phyloP scores from a whole-genome alignment of 1,140 invertebrate species.

The Drosophila setifemur region DNA sequence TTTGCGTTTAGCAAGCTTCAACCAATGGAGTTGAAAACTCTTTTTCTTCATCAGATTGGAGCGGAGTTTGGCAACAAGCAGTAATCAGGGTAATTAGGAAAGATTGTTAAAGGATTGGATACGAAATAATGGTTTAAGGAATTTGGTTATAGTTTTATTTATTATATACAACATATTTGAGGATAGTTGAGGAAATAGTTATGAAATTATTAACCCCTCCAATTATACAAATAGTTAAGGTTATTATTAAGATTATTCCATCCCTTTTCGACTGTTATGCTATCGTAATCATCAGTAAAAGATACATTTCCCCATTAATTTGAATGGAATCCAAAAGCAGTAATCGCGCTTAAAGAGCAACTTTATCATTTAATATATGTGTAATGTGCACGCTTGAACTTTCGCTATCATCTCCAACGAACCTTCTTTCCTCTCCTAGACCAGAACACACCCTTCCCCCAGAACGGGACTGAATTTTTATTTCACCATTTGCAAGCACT shows the following conservation, averaged over 20 bases:
- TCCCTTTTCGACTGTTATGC: no score
- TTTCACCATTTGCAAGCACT: background rate
- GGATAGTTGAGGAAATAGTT: no score
- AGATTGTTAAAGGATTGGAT: no score
- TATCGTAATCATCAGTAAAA: no score
- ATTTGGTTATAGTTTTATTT: no score
- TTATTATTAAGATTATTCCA: no score
- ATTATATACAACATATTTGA: no score
- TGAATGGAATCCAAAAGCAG: background rate
- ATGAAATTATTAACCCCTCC: no score
- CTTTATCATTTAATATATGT: background rate
- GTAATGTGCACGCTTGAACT: background rate
- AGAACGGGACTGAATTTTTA: constrained; percentile 19
- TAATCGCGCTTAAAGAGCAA: background rate
- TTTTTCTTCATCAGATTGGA: constrained; percentile 17
- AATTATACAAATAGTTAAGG: no score
- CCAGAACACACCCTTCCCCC: background rate
- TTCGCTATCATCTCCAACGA: background rate
- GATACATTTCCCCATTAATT: no score
- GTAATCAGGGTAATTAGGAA: constrained; percentile 12
- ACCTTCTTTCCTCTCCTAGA: background rate
- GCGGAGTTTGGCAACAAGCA: background rate
- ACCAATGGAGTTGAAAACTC: constrained; percentile 10
- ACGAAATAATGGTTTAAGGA: no score
- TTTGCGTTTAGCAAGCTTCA: constrained; percentile 28